Conservation (phyloP, 53 echinoderm and acorn worm genomes). For the Henricia sp. region DNA sequence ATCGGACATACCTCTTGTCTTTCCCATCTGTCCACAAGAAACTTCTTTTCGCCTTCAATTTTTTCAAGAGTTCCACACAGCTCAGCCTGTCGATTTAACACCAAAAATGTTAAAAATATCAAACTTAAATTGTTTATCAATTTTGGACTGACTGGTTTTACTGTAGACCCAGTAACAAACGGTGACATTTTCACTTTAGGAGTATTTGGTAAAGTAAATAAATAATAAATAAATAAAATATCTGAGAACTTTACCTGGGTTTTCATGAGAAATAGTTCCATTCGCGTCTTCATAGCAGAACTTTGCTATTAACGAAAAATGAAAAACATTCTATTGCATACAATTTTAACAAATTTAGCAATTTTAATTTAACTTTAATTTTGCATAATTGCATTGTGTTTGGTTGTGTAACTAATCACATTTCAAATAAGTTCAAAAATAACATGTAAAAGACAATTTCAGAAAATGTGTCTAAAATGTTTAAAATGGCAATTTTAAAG, state of each 20-base stretch:
- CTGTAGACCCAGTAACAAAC: no score
- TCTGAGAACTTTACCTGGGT: slow-evolving; percentile 67
- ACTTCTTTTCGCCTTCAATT: background rate
- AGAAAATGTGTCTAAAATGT: no score
- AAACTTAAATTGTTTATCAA: background rate
- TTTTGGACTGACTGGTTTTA: no score
- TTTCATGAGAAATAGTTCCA: slow-evolving; percentile 92
- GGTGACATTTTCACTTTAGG: background rate
- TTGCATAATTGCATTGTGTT: no score
- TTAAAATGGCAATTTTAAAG: no score
- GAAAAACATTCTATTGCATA: background rate
- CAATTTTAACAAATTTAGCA: background rate
- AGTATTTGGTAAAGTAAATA: background rate
- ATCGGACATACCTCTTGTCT: background rate
- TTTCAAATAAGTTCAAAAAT: no score
- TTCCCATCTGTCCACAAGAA: background rate
- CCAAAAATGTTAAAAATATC: background rate
- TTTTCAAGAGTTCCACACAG: background rate
- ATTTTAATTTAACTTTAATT: no score
- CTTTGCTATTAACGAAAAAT: slow-evolving; percentile 25
- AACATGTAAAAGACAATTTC: no score
- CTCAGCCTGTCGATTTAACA: background rate
- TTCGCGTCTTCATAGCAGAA: slow-evolving; percentile 77
- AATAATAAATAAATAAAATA: background rate
- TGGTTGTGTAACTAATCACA: no score